Evolutionary conservation across 2,113 vertebrate species (phyloP).

Genomic region (Phasianus colchicus): DNA sequence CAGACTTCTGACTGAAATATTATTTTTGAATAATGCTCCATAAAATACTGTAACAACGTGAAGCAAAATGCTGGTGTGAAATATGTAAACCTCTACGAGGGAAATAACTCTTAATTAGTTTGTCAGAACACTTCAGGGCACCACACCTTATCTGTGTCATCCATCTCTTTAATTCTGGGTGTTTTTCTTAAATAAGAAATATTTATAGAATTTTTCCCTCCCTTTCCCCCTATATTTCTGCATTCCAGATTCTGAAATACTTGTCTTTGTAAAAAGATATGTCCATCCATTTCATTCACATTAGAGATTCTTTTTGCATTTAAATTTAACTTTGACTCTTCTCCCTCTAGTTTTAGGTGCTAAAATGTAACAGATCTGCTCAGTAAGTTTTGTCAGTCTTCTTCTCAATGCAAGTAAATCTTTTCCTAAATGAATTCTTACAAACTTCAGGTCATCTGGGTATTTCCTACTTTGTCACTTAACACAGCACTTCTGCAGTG

Average conservation of each 20-base stretch:
- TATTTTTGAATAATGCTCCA: conserved; percentile 21
- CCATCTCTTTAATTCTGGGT: neutral
- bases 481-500: neutral
- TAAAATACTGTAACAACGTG: neutral
- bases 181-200: conserved; percentile 13
- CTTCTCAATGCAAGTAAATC: neutral
- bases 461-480: neutral
- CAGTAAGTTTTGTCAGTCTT: neutral
- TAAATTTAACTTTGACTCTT: neutral
- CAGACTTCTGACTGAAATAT: neutral
- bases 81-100: neutral
- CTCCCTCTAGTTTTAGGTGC: neutral
- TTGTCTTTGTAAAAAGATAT: neutral
- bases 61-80: conserved; percentile 18
- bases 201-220: conserved; percentile 16
- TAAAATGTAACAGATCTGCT: neutral
- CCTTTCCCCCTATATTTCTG: conserved; percentile 54
- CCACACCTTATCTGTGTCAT: neutral
- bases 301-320: neutral
- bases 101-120: neutral
- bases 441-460: neutral
- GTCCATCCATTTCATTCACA: conserved; percentile 58
- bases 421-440: neutral
- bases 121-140: neutral
- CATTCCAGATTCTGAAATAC: neutral